Evolutionary conservation across 1,140 invertebrate genomes (phyloP).

Genomic region (Drosophila novamexicana): DNA sequence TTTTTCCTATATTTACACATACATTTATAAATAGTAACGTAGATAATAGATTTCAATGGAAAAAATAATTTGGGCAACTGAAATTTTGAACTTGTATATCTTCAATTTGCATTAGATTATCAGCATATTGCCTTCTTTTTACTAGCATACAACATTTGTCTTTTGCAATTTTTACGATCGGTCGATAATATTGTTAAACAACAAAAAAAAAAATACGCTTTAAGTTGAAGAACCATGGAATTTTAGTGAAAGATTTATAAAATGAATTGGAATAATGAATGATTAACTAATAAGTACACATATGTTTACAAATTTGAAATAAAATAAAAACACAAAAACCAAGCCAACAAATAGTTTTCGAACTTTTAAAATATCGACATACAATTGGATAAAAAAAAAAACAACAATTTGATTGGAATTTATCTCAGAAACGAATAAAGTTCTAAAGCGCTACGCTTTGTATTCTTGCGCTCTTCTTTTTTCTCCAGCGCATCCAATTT

Average conservation of each 20-base stretch:
- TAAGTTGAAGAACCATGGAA: conserved; percentile 29
- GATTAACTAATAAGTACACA: conserved; percentile 31
- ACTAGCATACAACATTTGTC: conserved; percentile 5
- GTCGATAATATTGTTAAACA: conserved; percentile 19
- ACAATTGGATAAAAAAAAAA: conserved; percentile 1
- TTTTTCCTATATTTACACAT: conserved; percentile 2
- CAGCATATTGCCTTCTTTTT: conserved; percentile 4
- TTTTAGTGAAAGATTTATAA: conserved; percentile 48
- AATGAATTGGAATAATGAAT: conserved; percentile 38
- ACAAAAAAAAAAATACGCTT: conserved; percentile 17
- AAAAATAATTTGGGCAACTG: background rate
- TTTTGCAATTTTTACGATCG: conserved; percentile 14
- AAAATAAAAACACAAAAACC: conserved; percentile 35
- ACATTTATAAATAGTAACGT: conserved; percentile 25
- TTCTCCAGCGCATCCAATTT: conserved; percentile 18
- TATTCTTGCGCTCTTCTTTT: background rate
- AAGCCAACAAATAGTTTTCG: conserved; percentile 2
- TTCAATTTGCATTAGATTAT: conserved; percentile 6
- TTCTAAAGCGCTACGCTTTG: conserved; percentile 31
- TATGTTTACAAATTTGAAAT: conserved; percentile 44
- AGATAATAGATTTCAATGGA: conserved; percentile 24
- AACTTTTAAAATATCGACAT: conserved; percentile 5
- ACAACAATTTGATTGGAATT: conserved; percentile 9
- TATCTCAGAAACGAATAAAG: conserved; percentile 42
- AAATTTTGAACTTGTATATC: conserved; percentile 7